These are phyloP conservation scores for Xiphophorus maculatus DNA, from an alignment of 2,113 vertebrate genomes.

Conservation along the genomic window DNA sequence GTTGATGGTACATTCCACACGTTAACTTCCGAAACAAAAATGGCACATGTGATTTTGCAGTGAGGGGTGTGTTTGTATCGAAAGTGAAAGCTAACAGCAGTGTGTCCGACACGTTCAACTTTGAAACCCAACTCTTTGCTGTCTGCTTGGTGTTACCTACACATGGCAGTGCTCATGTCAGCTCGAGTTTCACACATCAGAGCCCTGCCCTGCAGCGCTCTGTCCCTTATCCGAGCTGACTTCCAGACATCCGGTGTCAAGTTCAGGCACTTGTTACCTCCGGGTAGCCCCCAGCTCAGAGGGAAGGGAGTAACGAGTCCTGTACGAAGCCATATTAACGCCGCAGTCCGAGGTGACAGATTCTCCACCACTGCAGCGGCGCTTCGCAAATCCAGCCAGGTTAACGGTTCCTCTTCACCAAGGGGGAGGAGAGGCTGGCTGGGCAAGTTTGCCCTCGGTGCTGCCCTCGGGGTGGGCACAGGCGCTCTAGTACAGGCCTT, in stretches of 20 bases:
- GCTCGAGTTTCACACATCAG: slow-evolving; percentile 46
- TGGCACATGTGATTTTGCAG: slow-evolving; percentile 73
- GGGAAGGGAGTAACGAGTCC: slow-evolving; percentile 30
- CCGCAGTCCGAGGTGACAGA: slow-evolving; percentile 24
- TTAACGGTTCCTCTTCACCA: not conserved
- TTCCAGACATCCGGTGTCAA: slow-evolving; percentile 44
- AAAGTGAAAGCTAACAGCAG: slow-evolving; percentile 43
- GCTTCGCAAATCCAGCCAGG: slow-evolving; percentile 39
- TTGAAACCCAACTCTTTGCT: not conserved
- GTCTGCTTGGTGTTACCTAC: not conserved
- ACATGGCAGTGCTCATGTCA: slow-evolving; percentile 71
- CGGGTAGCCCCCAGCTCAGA: slow-evolving; percentile 27
- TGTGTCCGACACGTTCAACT: not conserved
- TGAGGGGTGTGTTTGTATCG: not conserved
- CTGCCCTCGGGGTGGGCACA: slow-evolving; percentile 59
- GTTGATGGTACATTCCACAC: slow-evolving; percentile 57
- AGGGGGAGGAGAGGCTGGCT: slow-evolving; percentile 19
- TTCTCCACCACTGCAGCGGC: slow-evolving; percentile 48
- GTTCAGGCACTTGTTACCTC: slow-evolving; percentile 47
- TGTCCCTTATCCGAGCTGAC: slow-evolving; percentile 30
- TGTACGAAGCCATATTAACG: slow-evolving; percentile 39
- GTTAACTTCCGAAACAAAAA: slow-evolving; percentile 60
- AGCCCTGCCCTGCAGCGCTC: slow-evolving; percentile 12
- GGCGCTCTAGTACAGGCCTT: slow-evolving; percentile 56
- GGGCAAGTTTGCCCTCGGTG: slow-evolving; percentile 48